Evolutionary conservation across 2,888 invertebrate species (phyloP).

Genomic region (Cheiracanthium punctorium): DNA sequence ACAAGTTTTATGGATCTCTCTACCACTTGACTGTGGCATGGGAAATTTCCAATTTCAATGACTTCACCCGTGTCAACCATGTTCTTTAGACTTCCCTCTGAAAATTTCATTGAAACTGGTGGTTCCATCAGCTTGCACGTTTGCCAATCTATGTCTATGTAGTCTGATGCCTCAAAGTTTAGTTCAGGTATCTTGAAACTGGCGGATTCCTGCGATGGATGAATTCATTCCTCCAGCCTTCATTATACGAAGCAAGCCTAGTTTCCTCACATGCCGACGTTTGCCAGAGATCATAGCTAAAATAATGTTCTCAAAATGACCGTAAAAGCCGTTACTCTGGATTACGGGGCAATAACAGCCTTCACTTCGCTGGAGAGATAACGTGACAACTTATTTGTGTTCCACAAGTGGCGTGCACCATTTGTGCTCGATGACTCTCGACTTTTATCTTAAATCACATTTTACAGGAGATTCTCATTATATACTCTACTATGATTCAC

Average conservation of each 20-base stretch:
- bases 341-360: constrained; percentile 56
- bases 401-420: constrained; percentile 30
- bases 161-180: constrained; percentile 12
- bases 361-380: constrained; percentile 22
- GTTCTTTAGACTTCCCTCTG: constrained; percentile 19
- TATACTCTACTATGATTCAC: background rate
- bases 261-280: background rate
- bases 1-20: constrained; percentile 35
- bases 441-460: background rate
- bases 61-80: constrained; percentile 37
- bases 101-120: constrained; percentile 2
- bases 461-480: background rate
- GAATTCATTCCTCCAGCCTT: background rate
- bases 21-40: constrained; percentile 11
- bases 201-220: background rate
- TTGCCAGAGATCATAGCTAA: constrained; percentile 55
- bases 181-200: background rate
- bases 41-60: constrained; percentile 20
- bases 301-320: constrained; percentile 69
- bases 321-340: constrained; percentile 50
- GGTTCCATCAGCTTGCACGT: background rate
- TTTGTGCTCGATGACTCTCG: constrained; percentile 23
- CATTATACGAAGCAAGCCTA: constrained; percentile 12
- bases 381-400: constrained; percentile 23
- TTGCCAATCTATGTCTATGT: background rate